Base-by-base conservation (phyloP, 1,140 invertebrate genomes). In the Ericerus pela region DNA sequence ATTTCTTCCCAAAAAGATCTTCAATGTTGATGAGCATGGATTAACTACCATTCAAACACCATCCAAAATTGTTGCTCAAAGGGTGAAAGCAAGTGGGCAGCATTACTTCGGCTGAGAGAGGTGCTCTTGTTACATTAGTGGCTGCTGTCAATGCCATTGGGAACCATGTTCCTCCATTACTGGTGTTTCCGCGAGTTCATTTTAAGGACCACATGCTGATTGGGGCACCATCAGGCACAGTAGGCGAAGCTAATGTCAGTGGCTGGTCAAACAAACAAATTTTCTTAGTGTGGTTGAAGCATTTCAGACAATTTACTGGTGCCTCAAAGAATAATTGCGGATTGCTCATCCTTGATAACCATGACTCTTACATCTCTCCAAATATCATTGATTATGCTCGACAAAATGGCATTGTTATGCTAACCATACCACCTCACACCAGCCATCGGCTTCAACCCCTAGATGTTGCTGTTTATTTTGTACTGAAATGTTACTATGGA, bases 401-500 rank as follows among this genome's bases (percentile, higher is more conserved):
- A 52, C 28, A 64, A 55, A 59, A 64, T 57, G 43, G 60, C 22
- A 61, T 68, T 38, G 55, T 61, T 1, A 59, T 67, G 56, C 26
- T 69, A 8, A 59, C 59, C 12, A 60, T 66, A 18, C 66, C 67
- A 30, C 66, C 66, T 31, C 66, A 69, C 51, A 62, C 59, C 22
- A 62, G 58, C 1, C 63, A 68, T 51, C 51, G 58, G 20, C 18
- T 65, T 0, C 65, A 68, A 54, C 65, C 64, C 1, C 56, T 68
- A 5, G 68, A 72, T 61, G 56, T 63, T 29, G 54, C 63, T 28
- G 66, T 74, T 22, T 70, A 62, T 60, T 66, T 64, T 5, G 65
- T 70, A 31, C 65, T 74, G 8, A 74, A 72, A 58, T 70, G 70
- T 66, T 73, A 62, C 60, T 68, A 33, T 52, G 62, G 75, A 57